Conservation (phyloP, 2,888 invertebrate genomes). For the Macropis europaea region DNA sequence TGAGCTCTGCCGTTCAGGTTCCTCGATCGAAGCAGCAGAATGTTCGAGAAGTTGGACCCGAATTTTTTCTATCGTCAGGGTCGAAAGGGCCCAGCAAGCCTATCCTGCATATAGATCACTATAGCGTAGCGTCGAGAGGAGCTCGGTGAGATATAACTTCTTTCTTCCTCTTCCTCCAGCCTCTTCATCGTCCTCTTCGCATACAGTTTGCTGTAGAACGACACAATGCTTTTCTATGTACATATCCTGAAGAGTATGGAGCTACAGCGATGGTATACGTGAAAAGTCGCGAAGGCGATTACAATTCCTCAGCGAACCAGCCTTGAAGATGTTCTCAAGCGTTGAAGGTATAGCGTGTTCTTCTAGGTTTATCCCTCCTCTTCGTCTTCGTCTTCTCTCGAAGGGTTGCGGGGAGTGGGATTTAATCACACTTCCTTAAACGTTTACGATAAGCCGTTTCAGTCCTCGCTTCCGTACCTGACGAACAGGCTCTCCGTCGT, state of each 20-base stretch:
- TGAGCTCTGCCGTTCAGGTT: too few species aligned
- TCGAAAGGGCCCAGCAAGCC: too few species aligned
- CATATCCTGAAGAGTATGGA: slow-evolving; percentile 45
- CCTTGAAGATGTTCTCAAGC: slow-evolving; percentile 43
- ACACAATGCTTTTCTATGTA: slow-evolving; percentile 37
- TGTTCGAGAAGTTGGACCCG: too few species aligned
- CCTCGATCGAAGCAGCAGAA: too few species aligned
- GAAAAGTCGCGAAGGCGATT: slow-evolving; percentile 36
- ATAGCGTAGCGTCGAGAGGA: too few species aligned
- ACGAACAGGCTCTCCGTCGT: slow-evolving; percentile 38
- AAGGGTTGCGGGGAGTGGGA: slow-evolving; percentile 31
- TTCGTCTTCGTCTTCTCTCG: slow-evolving; percentile 7
- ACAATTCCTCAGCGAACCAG: slow-evolving; percentile 48
- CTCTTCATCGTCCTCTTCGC: slow-evolving; percentile 4
- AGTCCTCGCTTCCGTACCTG: slow-evolving; percentile 48
- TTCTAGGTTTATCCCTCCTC: slow-evolving; percentile 30
- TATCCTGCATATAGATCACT: too few species aligned
- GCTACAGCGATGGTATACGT: slow-evolving; percentile 49
- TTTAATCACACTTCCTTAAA: slow-evolving; percentile 52
- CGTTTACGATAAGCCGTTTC: slow-evolving; percentile 51
- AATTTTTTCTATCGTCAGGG: too few species aligned
- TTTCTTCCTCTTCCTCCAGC: slow-evolving; percentile 7
- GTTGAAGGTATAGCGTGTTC: slow-evolving; percentile 30
- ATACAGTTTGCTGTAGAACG: slow-evolving; percentile 16
- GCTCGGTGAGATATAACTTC: too few species aligned